Percentiles rank a stretch among this genome's conserved stretches.
Evolutionary conservation across 2,888 invertebrate genomes (phyloP).

Genomic region (Pseudeuparius sepicola): DNA sequence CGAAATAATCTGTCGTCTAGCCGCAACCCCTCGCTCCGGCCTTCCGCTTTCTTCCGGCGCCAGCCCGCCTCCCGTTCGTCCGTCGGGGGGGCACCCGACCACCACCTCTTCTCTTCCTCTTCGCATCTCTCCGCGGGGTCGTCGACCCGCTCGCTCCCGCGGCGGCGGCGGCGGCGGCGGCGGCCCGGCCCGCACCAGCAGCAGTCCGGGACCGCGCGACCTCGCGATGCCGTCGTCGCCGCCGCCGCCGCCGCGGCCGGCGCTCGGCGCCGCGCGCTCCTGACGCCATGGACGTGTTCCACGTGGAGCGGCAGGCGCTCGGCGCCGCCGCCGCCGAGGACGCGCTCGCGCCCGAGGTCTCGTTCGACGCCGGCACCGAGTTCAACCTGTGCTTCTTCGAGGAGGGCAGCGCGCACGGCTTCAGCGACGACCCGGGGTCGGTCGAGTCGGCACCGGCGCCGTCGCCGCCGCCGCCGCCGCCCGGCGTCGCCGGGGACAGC

Average conservation of each 20-base stretch:
- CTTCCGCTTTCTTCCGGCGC: slow-evolving; percentile 21
- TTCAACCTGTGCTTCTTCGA: slow-evolving; percentile 76
- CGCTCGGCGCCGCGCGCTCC: too few species aligned
- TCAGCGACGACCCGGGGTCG: slow-evolving; percentile 54
- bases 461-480: slow-evolving; percentile 38
- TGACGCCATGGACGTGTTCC: slow-evolving; percentile 64
- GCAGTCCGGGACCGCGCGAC: slow-evolving; percentile 36
- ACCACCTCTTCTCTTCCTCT: slow-evolving; percentile 8
- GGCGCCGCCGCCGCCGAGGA: slow-evolving; percentile 51
- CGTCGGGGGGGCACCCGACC: slow-evolving; percentile 29
- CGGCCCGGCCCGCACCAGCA: slow-evolving; percentile 35
- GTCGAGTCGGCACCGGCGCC: slow-evolving; percentile 47
- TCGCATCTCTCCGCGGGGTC: slow-evolving; percentile 31
- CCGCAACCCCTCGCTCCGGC: slow-evolving; percentile 1
- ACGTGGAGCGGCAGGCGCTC: slow-evolving; percentile 53
- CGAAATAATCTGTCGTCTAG: background rate
- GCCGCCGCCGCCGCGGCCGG: too few species aligned
- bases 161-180: slow-evolving; percentile 37
- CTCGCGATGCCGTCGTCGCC: too few species aligned
- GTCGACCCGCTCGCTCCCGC: slow-evolving; percentile 38
- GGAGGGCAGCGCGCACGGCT: slow-evolving; percentile 56
- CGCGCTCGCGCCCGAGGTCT: slow-evolving; percentile 53
- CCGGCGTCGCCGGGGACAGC: slow-evolving; percentile 27
- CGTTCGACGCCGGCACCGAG: slow-evolving; percentile 65
- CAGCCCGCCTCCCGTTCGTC: slow-evolving; percentile 24